A percentile compares a stretch with the other conserved stretches of the same genome.
phyloP scores from a whole-genome alignment of 1,140 invertebrate species.

The Paraescarpia echinospica region DNA sequence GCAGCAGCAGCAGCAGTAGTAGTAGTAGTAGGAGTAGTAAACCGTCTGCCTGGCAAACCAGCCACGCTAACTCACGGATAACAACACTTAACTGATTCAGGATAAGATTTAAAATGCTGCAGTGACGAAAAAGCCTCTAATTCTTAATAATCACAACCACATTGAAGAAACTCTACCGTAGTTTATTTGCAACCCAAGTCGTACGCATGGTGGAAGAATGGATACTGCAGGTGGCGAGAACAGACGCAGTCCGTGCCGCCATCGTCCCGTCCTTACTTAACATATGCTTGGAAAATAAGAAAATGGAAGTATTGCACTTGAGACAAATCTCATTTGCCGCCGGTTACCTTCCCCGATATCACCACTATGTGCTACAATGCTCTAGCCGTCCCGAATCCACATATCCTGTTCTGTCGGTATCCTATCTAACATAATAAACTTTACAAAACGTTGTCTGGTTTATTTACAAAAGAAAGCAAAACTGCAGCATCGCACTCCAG shows the following conservation, averaged over 20 bases:
- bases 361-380: background rate
- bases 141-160: constrained; percentile 7
- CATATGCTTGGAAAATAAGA: background rate
- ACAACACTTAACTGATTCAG: constrained; percentile 2
- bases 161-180: background rate
- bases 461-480: background rate
- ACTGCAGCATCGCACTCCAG: background rate
- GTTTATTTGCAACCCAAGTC: background rate
- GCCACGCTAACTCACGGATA: background rate
- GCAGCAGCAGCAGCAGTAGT: background rate
- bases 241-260: background rate
- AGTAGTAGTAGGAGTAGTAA: constrained; percentile 8
- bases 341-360: background rate
- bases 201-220: background rate
- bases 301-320: background rate
- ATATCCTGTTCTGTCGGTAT: background rate
- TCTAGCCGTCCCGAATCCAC: background rate
- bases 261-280: background rate
- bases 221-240: background rate
- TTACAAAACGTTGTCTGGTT: background rate
- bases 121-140: background rate
- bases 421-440: constrained; percentile 1
- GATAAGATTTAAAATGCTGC: constrained; percentile 8
- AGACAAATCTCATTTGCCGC: background rate
- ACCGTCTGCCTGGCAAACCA: background rate